phyloP scores from a whole-genome alignment of 2,797 vertebrate genomes.

The Alectoris magna region DNA sequence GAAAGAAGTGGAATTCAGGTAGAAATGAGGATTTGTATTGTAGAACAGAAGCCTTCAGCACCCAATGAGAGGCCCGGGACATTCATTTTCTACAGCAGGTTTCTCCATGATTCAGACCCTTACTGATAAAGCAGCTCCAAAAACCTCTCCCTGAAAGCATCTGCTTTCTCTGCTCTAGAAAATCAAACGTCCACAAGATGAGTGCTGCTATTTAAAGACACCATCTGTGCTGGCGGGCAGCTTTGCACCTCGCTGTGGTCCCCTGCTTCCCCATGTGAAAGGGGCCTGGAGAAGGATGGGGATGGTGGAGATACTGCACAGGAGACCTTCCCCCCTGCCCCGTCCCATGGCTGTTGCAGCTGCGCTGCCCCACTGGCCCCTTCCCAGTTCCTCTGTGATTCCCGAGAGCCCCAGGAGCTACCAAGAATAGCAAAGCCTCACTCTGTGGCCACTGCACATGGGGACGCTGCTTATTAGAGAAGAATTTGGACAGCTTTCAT shows the following conservation, averaged over 20 bases:
- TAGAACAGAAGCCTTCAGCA: neutral
- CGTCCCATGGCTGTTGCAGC: neutral
- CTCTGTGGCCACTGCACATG: neutral
- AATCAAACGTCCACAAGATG: constrained; percentile 53
- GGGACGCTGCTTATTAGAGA: neutral
- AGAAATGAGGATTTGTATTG: neutral
- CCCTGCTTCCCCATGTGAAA: neutral
- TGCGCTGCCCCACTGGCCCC: neutral
- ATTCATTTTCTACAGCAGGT: neutral
- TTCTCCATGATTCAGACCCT: constrained; percentile 36
- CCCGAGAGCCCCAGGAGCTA: neutral
- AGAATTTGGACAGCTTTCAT: neutral
- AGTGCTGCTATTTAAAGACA: constrained; percentile 63
- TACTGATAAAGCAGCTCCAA: constrained; percentile 22
- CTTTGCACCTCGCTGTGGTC: neutral
- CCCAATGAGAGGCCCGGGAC: neutral
- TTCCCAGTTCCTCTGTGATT: constrained; percentile 5
- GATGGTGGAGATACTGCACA: neutral
- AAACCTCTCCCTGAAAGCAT: constrained; percentile 48
- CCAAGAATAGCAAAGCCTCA: constrained; percentile 46
- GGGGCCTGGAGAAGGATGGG: neutral
- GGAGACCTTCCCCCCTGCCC: neutral
- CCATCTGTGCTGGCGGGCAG: constrained; percentile 39
- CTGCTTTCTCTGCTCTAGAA: constrained; percentile 67
- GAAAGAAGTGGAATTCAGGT: neutral